Conservation (phyloP, 1,140 invertebrate genomes). For the Brachionus rubens region DNA sequence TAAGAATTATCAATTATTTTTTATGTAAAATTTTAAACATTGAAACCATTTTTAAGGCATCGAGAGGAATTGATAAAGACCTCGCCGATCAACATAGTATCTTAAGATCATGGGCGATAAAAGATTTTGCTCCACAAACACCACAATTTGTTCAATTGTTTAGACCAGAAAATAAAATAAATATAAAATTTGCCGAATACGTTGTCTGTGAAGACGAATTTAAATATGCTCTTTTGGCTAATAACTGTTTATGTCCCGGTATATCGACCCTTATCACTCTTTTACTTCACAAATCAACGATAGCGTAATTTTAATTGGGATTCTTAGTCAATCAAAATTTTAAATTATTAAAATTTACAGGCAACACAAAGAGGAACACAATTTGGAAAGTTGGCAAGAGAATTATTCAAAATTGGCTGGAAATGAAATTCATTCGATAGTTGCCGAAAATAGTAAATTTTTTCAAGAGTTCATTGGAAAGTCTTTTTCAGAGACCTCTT, state of each 20-base stretch:
- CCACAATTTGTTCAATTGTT: constrained; percentile 46
- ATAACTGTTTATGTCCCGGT: constrained; percentile 42
- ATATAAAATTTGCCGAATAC: constrained; percentile 43
- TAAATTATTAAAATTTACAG: neutral
- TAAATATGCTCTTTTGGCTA: constrained; percentile 46
- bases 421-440: constrained; percentile 45
- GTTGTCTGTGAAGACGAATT: constrained; percentile 45
- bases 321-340: neutral
- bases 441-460: constrained; percentile 41
- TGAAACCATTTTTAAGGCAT: neutral
- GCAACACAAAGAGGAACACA: neutral
- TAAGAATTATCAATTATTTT: neutral
- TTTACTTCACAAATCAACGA: constrained; percentile 43
- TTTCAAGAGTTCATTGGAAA: constrained; percentile 45
- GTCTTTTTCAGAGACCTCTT: constrained; percentile 14
- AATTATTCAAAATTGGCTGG: constrained; percentile 30
- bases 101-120: constrained; percentile 42
- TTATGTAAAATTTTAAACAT: neutral
- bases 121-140: constrained; percentile 42
- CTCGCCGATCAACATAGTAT: constrained; percentile 44
- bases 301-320: constrained; percentile 2
- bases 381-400: constrained; percentile 42
- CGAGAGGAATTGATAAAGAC: constrained; percentile 44
- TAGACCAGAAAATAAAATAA: constrained; percentile 33
- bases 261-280: constrained; percentile 32